Conservation (phyloP, 2,113 vertebrate genomes). For the Platycercus adscitus region DNA sequence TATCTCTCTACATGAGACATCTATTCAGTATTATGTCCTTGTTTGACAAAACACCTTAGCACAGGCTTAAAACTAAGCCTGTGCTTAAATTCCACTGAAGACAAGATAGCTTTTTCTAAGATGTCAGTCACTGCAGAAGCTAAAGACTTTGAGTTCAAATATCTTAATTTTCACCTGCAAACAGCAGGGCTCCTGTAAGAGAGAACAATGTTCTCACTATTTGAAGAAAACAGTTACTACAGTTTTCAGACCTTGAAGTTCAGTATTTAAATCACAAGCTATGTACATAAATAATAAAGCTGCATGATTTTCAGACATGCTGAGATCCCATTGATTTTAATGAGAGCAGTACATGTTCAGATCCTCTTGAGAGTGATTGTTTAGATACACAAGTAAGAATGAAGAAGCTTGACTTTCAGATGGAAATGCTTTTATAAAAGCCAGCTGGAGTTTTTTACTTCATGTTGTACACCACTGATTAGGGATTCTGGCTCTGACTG, state of each 20-base stretch:
- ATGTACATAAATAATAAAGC: conserved; percentile 15
- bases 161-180: background rate
- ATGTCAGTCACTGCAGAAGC: background rate
- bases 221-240: conserved; percentile 10
- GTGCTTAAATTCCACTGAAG: background rate
- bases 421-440: background rate
- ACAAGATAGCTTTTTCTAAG: background rate
- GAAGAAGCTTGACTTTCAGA: background rate
- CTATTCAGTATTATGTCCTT: background rate
- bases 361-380: background rate
- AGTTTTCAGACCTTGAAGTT: background rate
- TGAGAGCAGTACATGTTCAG: background rate
- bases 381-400: background rate
- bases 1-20: background rate
- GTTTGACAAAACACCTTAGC: background rate
- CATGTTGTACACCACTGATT: background rate
- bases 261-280: conserved; percentile 5
- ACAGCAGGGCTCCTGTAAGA: background rate
- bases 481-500: background rate
- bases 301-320: background rate
- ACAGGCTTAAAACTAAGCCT: background rate
- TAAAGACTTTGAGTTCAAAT: background rate
- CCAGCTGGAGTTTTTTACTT: background rate
- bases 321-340: conserved; percentile 18
- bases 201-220: background rate